Evolutionary conservation across 30 jellyfish, hydroid and myxozoan genomes (phyloP).

Genomic region (Aurelia coerulea): DNA sequence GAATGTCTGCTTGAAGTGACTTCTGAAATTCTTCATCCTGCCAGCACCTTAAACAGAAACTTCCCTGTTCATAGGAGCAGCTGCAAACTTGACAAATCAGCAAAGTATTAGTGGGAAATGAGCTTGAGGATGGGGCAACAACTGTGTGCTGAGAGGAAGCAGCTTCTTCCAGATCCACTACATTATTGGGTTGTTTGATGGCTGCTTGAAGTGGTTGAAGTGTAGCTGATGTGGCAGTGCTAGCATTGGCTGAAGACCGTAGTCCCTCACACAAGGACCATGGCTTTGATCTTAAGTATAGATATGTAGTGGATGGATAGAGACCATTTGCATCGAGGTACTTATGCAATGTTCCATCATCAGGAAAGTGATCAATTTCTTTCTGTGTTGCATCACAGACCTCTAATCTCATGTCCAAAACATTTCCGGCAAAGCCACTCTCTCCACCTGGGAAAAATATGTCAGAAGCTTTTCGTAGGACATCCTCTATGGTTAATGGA

Average conservation of each 20-base stretch:
- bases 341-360: slow-evolving; percentile 28
- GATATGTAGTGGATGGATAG: slow-evolving; percentile 30
- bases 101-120: slow-evolving; percentile 3
- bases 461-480: no score
- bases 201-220: slow-evolving; percentile 16
- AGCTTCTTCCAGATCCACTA: slow-evolving; percentile 10
- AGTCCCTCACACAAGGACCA: slow-evolving; percentile 10
- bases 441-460: no score
- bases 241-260: background rate
- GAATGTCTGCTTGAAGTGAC: no score
- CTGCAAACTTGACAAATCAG: slow-evolving; percentile 21
- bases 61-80: no score
- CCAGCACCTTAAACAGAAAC: no score
- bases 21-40: no score
- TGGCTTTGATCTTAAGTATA: slow-evolving; percentile 17
- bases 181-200: slow-evolving; percentile 6
- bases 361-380: slow-evolving; percentile 34
- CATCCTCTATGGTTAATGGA: no score
- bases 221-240: background rate
- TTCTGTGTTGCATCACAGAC: slow-evolving; percentile 25
- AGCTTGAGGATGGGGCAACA: background rate
- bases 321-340: slow-evolving; percentile 43
- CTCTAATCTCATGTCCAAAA: no score
- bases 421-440: no score
- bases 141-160: slow-evolving; percentile 18